phyloP scores from a whole-genome alignment of 2,113 vertebrate genomes.

The Psophia crepitans region DNA sequence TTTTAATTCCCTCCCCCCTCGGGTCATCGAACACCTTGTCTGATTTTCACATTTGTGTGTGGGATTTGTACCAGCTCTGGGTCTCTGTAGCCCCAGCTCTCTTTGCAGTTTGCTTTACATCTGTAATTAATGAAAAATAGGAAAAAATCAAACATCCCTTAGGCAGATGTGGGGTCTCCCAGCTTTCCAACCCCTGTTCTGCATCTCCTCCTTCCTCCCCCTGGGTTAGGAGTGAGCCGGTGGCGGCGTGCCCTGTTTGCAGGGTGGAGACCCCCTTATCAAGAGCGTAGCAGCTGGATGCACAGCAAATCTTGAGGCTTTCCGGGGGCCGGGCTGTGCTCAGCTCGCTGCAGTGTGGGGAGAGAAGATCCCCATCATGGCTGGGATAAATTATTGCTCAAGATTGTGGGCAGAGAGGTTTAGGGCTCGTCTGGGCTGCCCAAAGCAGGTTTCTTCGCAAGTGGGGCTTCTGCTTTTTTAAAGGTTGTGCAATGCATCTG shows the following conservation, averaged over 20 bases:
- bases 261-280: neutral
- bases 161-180: neutral
- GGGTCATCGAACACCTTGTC: neutral
- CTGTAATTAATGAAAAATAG: neutral
- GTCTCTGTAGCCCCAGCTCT: rapidly evolving
- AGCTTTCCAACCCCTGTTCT: neutral
- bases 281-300: neutral
- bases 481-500: conserved; percentile 22
- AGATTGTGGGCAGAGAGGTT: conserved; percentile 11
- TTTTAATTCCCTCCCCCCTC: rapidly evolving
- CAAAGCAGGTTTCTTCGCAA: neutral
- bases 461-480: conserved; percentile 43
- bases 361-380: neutral
- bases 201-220: neutral
- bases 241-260: neutral
- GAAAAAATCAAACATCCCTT: neutral
- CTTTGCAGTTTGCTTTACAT: rapidly evolving
- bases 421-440: neutral
- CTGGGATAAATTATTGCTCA: neutral
- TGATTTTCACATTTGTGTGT: rapidly evolving
- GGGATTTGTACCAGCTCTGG: neutral
- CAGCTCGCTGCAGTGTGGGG: rapidly evolving
- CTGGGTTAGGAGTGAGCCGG: neutral
- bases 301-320: neutral
- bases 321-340: neutral